Conservation (phyloP, 1,140 invertebrate genomes). For the Microplitis mediator region DNA sequence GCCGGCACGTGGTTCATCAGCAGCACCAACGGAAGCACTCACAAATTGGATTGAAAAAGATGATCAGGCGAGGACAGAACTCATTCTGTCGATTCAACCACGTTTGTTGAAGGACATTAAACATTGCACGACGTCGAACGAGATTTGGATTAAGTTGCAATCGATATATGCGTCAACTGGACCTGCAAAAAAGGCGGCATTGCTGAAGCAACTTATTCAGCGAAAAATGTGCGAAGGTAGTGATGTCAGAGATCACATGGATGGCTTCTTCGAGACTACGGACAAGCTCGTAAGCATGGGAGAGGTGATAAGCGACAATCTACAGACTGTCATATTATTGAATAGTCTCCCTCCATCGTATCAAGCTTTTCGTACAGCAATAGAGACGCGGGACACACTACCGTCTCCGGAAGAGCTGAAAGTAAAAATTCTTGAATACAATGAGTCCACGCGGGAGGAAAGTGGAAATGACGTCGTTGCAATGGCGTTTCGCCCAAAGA, state of each 20-base stretch:
- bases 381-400: slow-evolving; percentile 43
- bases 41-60: background rate
- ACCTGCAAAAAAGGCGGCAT: background rate
- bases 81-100: background rate
- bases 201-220: background rate
- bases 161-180: background rate
- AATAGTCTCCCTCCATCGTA: slow-evolving; percentile 40
- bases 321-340: slow-evolving; percentile 38
- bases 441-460: slow-evolving; percentile 32
- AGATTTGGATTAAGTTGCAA: background rate
- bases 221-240: background rate
- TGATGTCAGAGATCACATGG: background rate
- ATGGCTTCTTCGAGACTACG: background rate
- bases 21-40: background rate
- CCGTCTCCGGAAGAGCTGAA: slow-evolving; percentile 39
- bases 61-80: background rate
- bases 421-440: slow-evolving; percentile 46
- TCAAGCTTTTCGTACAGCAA: slow-evolving; percentile 45
- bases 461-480: slow-evolving; percentile 7
- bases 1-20: too few species aligned
- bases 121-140: background rate
- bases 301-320: background rate
- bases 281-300: background rate
- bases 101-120: background rate
- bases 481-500: background rate